Base-by-base conservation (phyloP, 2,113 vertebrate species). In the Xyliphius kryptos region DNA sequence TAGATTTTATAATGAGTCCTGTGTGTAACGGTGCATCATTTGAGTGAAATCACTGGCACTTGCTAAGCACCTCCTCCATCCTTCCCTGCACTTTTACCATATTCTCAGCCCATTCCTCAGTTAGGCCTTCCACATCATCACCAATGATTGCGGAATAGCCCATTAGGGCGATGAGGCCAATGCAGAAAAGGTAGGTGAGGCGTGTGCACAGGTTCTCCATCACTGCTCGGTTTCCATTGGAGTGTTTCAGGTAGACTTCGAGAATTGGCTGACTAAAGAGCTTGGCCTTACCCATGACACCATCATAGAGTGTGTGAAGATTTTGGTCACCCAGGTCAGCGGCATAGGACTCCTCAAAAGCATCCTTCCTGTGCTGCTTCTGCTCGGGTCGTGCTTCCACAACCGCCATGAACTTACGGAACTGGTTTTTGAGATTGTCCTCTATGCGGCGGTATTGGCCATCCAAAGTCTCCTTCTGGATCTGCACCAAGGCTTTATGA, bases 121-220 rank as follows among this genome's bases (percentile, higher is more conserved):
- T 87, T 85, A 9, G 48, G 17, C 65, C 49, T 60, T 86, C 87
- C 61, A 85, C 80, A n/a, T 89, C 86, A 6, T 89, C 84, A 0
- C 76, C 84, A 1, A 87, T 79, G 77, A 88, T 16, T 66, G 82
- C 81, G 1, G 82, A 60, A 26, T 85, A 84, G 69, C 84, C 87
- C 85, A 88, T 87, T 15, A 88, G 76, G 13, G 87, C 83, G 41
- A 88, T 87, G 70, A 88, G 84, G 62, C 87, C 88, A 41, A 89
- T 87, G 83, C 85, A 86, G 82, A 89, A 89, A 47, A 89, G 80
- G 67, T 86, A 83, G 47, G 82, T 88, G 73, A 89, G 83, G 32
- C 80, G 85, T 0, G 81, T 87, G 79, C 87, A 88, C 40, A 89
- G 82, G 0, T 58, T 76, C 72, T 88, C 86, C 88, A 89, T 86